Conservation (phyloP, 2,888 invertebrate genomes). For the Apodemia hepburni region DNA sequence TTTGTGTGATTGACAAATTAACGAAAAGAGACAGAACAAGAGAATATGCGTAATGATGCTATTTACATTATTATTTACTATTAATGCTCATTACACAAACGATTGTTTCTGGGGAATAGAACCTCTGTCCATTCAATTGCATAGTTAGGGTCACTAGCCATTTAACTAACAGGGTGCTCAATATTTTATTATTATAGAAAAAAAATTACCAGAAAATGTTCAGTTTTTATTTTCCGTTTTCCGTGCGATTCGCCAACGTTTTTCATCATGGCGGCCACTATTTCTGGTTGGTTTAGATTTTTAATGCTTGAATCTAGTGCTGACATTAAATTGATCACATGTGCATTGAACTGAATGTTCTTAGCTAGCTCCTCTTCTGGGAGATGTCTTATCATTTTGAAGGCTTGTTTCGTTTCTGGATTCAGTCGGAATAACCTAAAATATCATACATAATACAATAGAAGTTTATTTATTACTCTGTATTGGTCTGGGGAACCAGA, state of each 20-base stretch:
- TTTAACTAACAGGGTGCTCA: too few relatives aligned
- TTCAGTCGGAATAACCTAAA: constrained; percentile 47
- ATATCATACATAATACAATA: constrained; percentile 11
- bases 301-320: constrained; percentile 44
- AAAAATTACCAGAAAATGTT: constrained; percentile 39
- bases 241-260: constrained; percentile 54
- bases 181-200: background rate
- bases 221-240: constrained; percentile 38
- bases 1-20: too few relatives aligned
- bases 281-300: constrained; percentile 49
- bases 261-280: constrained; percentile 51
- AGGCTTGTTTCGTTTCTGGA: constrained; percentile 47
- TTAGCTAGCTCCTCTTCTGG: constrained; percentile 41
- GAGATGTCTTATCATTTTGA: constrained; percentile 44
- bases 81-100: too few relatives aligned
- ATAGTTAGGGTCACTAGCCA: too few relatives aligned
- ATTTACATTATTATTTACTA: too few relatives aligned
- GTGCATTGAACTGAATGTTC: constrained; percentile 51
- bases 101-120: too few relatives aligned
- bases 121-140: too few relatives aligned
- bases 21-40: too few relatives aligned
- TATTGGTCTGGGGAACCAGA: too few relatives aligned
- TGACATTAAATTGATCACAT: constrained; percentile 54
- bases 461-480: too few relatives aligned
- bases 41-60: too few relatives aligned